Conservation (phyloP, 2,113 vertebrate species). For the Thalassoma bifasciatum region DNA sequence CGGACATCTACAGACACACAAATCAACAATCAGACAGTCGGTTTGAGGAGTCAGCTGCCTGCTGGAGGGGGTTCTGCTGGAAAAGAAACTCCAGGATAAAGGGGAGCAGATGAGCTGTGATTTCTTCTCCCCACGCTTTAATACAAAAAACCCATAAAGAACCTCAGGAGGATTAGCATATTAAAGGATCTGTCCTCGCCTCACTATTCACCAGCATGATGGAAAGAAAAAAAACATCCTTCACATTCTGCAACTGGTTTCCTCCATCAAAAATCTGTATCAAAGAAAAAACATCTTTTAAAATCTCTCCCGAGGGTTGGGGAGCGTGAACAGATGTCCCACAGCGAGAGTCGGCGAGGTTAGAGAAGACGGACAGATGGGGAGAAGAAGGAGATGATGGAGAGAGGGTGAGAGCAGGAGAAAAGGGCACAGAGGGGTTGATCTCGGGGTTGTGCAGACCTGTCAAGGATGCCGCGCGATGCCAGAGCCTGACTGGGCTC, state of each 20-base stretch:
- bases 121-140: constrained; percentile 39
- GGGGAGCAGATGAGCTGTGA: constrained; percentile 58
- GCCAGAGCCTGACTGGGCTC: constrained; percentile 95
- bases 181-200: constrained; percentile 73
- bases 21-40: constrained; percentile 65
- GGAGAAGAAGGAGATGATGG: constrained; percentile 37
- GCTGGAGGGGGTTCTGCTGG: constrained; percentile 14
- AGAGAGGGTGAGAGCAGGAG: constrained; percentile 24
- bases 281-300: constrained; percentile 57
- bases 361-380: constrained; percentile 59
- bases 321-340: constrained; percentile 70
- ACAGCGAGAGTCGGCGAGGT: constrained; percentile 56
- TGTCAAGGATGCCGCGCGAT: constrained; percentile 93
- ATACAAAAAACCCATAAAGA: constrained; percentile 58
- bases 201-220: constrained; percentile 59
- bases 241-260: constrained; percentile 54
- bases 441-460: constrained; percentile 79
- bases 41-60: constrained; percentile 20
- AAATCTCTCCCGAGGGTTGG: constrained; percentile 38
- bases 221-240: constrained; percentile 48
- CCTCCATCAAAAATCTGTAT: constrained; percentile 59
- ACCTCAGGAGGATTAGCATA: constrained; percentile 74
- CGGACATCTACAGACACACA: constrained; percentile 87
- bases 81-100: constrained; percentile 17
- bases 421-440: background rate